Conservation (phyloP, 1,140 invertebrate genomes). For the Aplysia californica region DNA sequence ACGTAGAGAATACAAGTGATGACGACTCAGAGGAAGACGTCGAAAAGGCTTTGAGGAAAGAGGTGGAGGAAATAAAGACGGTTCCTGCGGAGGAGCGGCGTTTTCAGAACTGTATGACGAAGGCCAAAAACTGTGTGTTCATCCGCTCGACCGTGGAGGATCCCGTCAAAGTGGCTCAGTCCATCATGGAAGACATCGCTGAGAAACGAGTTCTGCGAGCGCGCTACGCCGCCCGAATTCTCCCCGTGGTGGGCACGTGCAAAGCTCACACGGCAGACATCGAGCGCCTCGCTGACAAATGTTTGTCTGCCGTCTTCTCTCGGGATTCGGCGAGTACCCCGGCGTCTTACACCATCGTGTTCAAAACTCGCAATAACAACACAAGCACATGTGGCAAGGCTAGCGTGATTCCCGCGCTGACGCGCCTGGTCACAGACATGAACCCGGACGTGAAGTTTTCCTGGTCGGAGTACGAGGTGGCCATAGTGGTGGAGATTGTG, state of each 20-base stretch:
- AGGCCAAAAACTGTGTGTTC: slow-evolving; percentile 85
- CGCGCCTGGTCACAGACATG: slow-evolving; percentile 42
- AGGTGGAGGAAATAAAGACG: slow-evolving; percentile 68
- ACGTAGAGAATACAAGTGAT: no score
- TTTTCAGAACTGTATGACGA: slow-evolving; percentile 77
- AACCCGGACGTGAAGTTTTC: slow-evolving; percentile 50
- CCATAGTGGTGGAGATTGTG: slow-evolving; percentile 62
- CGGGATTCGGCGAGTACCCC: slow-evolving; percentile 70
- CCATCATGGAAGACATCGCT: slow-evolving; percentile 80
- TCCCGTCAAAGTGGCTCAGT: slow-evolving; percentile 77
- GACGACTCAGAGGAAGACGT: slow-evolving; percentile 46
- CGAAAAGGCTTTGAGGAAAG: slow-evolving; percentile 62
- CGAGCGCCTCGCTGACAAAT: slow-evolving; percentile 72
- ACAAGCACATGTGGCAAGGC: slow-evolving; percentile 73
- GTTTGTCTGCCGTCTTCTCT: slow-evolving; percentile 81
- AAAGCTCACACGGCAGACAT: slow-evolving; percentile 83
- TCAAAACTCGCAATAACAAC: slow-evolving; percentile 83
- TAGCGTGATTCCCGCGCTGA: slow-evolving; percentile 61
- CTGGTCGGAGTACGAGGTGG: slow-evolving; percentile 56
- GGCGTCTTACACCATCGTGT: slow-evolving; percentile 81
- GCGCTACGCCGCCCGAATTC: slow-evolving; percentile 80
- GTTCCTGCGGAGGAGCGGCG: slow-evolving; percentile 50
- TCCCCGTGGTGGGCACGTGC: slow-evolving; percentile 85
- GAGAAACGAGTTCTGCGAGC: slow-evolving; percentile 85
- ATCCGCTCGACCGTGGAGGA: slow-evolving; percentile 81